Evolutionary conservation across 2,113 vertebrate species (phyloP), one percentile per base, ranked within the genome.

Genomic region (Cephalopholis sonnerati): DNA sequence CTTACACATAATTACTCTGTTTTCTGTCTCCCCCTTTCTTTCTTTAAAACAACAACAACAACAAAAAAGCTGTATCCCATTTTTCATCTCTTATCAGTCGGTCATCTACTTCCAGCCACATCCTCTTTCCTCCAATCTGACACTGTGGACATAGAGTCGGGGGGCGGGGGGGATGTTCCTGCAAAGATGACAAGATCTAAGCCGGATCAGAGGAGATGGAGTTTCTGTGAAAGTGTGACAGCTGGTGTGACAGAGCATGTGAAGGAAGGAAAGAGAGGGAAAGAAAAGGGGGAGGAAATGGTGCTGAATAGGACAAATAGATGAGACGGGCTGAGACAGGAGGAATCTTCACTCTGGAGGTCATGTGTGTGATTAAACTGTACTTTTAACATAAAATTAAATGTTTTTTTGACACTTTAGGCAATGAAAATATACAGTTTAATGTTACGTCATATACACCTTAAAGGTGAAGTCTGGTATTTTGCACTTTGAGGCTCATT

Each of bases 191-290:
- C 75, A 74, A 75, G 88, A 81, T 87, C 24, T 88, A 82, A 91
- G 87, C 81, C 50, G 85, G 91, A 91, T 87, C 89, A 91, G 90
- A 88, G 72, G 87, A 91, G 83, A 83, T 77, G 83, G 77, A 81
- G 85, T 87, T 87, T 89, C 81, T 89, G 86, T 89, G 87, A 91
- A 90, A 89, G 89, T 81, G 77, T 81, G 90, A 91, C 92, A 93
- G 93, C 93, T 93, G 92, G 89, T 81, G 82, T 79, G 82, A 86
- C 72, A 77, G 83, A 65, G 83, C 36, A 32, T 77, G 84, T 77
- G 88, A 83, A 81, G 77, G 76, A 87, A 50, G 36, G 72, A 75
- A 15, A 48, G 44, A 13, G 74, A 25, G 53, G 12, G 72, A 44
- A 27, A 61, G 24, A 29, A 29, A 20, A 12, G 11, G 71, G 61